Percentiles rank a stretch among this genome's conserved stretches.
These are phyloP conservation scores for Eurytemora carolleeae DNA, from an alignment of 1,140 invertebrate genomes.

Conservation along the genomic window DNA sequence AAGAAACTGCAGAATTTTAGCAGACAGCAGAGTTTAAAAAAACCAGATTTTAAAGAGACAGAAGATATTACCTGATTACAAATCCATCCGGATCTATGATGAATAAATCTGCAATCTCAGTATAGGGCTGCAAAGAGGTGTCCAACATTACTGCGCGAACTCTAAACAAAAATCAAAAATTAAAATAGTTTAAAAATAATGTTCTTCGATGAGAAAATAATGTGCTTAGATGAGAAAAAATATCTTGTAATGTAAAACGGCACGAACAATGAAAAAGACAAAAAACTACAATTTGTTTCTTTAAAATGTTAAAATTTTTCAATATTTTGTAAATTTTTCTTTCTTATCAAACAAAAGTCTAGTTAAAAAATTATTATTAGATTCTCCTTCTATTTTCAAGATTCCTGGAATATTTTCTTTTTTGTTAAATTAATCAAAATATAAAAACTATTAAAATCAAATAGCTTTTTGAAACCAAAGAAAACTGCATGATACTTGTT, in stretches of 20 bases:
- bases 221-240: not conserved
- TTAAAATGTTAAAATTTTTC: not conserved
- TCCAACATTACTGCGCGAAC: slow-evolving; percentile 9
- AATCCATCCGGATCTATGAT: slow-evolving; percentile 12
- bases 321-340: too few relatives aligned
- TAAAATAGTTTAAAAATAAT: too few relatives aligned
- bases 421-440: too few relatives aligned
- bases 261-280: not conserved
- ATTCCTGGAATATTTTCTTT: too few relatives aligned
- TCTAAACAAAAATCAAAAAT: not conserved
- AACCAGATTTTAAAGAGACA: not conserved
- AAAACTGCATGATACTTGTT: too few relatives aligned
- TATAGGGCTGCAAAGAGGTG: slow-evolving; percentile 6
- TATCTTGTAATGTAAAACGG: not conserved
- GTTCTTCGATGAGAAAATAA: not conserved
- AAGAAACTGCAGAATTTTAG: too few relatives aligned
- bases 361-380: too few relatives aligned
- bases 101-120: slow-evolving; percentile 7
- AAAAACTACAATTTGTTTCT: not conserved
- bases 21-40: too few relatives aligned
- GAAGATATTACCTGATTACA: not conserved
- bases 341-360: too few relatives aligned
- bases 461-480: too few relatives aligned
- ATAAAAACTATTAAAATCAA: too few relatives aligned
- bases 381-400: too few relatives aligned